A percentile compares a stretch with the other conserved stretches of the same genome.
Conservation (phyloP, 2,888 invertebrate species). For the Eupsilia transversa region DNA sequence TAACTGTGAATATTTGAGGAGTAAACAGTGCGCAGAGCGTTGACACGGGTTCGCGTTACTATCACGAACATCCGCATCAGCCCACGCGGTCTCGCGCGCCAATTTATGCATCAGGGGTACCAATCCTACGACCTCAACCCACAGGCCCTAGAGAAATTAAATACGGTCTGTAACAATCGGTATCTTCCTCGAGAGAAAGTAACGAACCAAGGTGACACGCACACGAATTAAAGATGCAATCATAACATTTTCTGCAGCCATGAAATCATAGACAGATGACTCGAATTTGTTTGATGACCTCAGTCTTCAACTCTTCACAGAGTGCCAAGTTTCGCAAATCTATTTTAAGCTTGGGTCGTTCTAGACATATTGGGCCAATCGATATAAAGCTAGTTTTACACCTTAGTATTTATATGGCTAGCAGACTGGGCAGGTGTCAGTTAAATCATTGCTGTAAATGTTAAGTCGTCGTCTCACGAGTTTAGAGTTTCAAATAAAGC, state of each 20-base stretch:
- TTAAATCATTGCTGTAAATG: constrained; percentile 34
- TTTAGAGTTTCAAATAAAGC: constrained; percentile 61
- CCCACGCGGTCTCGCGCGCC: constrained; percentile 83
- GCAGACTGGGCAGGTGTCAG: constrained; percentile 41
- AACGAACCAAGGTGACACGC: constrained; percentile 28
- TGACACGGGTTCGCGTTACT: constrained; percentile 80
- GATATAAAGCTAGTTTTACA: constrained; percentile 47
- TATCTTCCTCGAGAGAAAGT: constrained; percentile 57
- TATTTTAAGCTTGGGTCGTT: constrained; percentile 73
- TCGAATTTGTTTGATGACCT: constrained; percentile 73
- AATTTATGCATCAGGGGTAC: constrained; percentile 79
- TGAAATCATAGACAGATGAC: constrained; percentile 51
- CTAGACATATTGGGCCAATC: constrained; percentile 52
- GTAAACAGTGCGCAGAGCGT: constrained; percentile 74
- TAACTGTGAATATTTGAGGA: constrained; percentile 65
- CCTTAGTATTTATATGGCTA: constrained; percentile 23
- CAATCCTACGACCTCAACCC: constrained; percentile 80
- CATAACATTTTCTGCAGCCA: constrained; percentile 37
- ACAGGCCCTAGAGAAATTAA: constrained; percentile 72
- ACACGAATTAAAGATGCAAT: constrained; percentile 48
- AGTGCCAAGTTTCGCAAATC: constrained; percentile 79
- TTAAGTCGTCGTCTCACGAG: constrained; percentile 60
- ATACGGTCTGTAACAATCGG: constrained; percentile 44
- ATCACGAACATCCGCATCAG: constrained; percentile 82
- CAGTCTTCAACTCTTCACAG: constrained; percentile 66